Conservation (phyloP, 2,113 vertebrate species). For the Phylloscopus whistleri region DNA sequence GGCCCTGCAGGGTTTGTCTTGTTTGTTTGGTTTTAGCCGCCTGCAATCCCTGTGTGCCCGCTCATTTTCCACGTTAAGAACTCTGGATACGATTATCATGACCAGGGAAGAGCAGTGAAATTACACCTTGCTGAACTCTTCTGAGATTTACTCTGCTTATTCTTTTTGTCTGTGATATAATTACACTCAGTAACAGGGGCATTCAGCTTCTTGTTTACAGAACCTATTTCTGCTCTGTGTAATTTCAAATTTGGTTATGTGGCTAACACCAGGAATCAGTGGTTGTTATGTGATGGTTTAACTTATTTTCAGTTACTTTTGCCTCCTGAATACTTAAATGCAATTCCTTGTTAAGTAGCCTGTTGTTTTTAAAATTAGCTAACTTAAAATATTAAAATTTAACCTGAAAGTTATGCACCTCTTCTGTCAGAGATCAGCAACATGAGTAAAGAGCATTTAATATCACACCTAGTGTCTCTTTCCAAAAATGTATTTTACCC, state of each 20-base stretch:
- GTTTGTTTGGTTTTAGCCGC: background rate
- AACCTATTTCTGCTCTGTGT: background rate
- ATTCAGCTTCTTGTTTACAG: constrained; percentile 22
- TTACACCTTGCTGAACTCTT: constrained; percentile 19
- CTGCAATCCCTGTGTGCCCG: background rate
- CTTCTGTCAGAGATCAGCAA: background rate
- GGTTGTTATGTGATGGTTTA: background rate
- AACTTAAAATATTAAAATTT: background rate
- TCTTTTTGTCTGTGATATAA: constrained; percentile 12
- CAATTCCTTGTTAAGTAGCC: background rate
- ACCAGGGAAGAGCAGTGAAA: background rate
- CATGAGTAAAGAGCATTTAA: background rate
- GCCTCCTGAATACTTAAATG: background rate
- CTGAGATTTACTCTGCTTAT: background rate
- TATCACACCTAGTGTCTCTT: background rate
- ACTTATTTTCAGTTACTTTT: constrained; percentile 4
- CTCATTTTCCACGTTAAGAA: background rate
- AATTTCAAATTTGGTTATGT: background rate
- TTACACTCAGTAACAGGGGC: background rate
- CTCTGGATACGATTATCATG: background rate
- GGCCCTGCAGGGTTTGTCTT: background rate
- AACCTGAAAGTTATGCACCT: background rate
- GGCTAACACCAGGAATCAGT: background rate
- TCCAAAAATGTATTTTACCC: background rate
- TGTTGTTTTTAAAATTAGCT: background rate